Evolutionary conservation across 2,113 vertebrate genomes (phyloP).

Genomic region (Nesoenas mayeri): DNA sequence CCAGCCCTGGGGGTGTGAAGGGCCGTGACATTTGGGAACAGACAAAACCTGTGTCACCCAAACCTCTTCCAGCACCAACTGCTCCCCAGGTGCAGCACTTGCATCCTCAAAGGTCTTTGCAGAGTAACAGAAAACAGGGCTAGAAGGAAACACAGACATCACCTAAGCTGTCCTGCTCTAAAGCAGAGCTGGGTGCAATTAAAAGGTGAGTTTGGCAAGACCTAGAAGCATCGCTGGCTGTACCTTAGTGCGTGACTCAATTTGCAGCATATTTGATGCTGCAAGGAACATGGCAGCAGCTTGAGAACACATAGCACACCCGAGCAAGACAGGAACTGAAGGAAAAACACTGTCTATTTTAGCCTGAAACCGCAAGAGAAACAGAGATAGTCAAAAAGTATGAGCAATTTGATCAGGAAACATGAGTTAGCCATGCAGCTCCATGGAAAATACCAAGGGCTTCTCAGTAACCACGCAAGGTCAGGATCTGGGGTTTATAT

Average conservation of each 20-base stretch:
- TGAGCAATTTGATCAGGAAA: slow-evolving; percentile 21
- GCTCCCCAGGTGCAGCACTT: not conserved
- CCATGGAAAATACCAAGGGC: slow-evolving; percentile 3
- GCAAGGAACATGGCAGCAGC: not conserved
- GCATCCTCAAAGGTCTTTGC: not conserved
- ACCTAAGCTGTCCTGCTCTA: not conserved
- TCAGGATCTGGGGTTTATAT: not conserved
- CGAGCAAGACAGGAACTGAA: not conserved
- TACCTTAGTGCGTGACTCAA: accelerated
- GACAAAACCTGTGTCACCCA: not conserved
- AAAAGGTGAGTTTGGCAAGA: not conserved
- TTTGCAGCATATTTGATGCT: not conserved
- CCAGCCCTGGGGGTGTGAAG: not conserved
- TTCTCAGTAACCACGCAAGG: not conserved
- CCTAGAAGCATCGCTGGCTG: not conserved
- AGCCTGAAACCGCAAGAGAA: slow-evolving; percentile 15
- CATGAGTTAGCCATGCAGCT: not conserved
- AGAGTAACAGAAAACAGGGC: not conserved
- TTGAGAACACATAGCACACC: not conserved
- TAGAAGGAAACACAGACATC: not conserved
- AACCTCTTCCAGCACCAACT: not conserved
- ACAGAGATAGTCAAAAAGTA: slow-evolving; percentile 10
- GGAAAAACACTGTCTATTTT: not conserved
- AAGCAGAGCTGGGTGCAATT: not conserved
- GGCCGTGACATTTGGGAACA: not conserved